phyloP scores from a whole-genome alignment of 2,113 vertebrate genomes.

The Formicarius rufipectus region DNA sequence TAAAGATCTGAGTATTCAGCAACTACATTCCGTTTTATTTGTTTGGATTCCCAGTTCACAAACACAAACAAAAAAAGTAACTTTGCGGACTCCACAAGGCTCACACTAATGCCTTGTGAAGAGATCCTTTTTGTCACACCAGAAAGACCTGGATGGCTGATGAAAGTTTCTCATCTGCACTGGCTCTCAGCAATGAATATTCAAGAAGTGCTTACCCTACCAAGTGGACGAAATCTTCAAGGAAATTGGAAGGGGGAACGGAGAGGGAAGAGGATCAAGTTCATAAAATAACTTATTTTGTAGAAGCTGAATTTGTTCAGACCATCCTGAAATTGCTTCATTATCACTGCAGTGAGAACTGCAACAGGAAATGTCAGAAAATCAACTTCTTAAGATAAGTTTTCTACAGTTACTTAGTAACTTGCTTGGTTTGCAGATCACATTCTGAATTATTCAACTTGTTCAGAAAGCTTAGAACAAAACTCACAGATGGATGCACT shows the following conservation, averaged over 20 bases:
- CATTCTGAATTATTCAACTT: slow-evolving; percentile 45
- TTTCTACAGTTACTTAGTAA: slow-evolving; percentile 39
- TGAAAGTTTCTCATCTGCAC: background rate
- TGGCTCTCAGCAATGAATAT: background rate
- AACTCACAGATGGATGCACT: slow-evolving; percentile 61
- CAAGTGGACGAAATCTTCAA: background rate
- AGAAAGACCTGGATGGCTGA: background rate
- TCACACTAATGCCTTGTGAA: background rate
- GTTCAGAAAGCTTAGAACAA: slow-evolving; percentile 51
- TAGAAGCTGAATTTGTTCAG: background rate
- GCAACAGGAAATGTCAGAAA: background rate
- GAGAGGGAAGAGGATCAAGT: slow-evolving; percentile 15
- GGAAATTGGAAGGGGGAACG: slow-evolving; percentile 22
- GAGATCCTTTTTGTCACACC: background rate
- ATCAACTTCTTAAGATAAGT: slow-evolving; percentile 4
- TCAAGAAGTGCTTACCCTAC: slow-evolving; percentile 64
- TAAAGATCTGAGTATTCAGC: slow-evolving; percentile 69
- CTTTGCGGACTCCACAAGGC: background rate
- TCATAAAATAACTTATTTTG: background rate
- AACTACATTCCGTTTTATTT: slow-evolving; percentile 18
- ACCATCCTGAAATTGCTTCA: background rate
- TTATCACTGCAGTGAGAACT: background rate
- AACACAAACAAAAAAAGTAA: slow-evolving; percentile 13
- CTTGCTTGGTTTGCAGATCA: slow-evolving; percentile 59
- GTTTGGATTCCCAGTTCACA: background rate